Evolutionary conservation across 2,797 vertebrate genomes (phyloP).

Genomic region (Myotis planiceps): DNA sequence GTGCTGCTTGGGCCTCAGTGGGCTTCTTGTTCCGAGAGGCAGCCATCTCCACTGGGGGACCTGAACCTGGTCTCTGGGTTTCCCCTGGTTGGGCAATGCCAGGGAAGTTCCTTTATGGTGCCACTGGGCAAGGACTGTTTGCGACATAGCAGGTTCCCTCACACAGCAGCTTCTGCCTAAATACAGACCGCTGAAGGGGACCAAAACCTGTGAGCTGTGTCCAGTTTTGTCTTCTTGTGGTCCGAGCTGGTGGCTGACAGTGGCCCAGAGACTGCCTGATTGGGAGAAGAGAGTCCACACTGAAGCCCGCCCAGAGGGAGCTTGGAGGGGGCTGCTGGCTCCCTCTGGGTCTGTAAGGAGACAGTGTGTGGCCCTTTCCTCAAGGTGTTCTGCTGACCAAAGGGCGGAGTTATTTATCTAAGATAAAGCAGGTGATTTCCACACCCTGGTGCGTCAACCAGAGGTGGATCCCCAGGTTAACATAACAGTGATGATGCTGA

Average conservation of each 20-base stretch:
- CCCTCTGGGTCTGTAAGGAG: not conserved
- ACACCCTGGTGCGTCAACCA: conserved; percentile 16
- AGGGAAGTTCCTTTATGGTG: not conserved
- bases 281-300: not conserved
- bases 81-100: not conserved
- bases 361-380: not conserved
- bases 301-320: not conserved
- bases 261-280: not conserved
- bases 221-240: not conserved
- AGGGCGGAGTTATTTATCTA: not conserved
- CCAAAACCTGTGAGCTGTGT: not conserved
- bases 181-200: not conserved
- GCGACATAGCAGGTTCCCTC: not conserved
- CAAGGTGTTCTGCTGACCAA: conserved; percentile 17
- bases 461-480: not conserved
- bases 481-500: not conserved
- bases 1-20: no score
- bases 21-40: not conserved
- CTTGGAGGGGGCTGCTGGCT: not conserved
- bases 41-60: not conserved
- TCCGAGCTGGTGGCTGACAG: not conserved
- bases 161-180: not conserved
- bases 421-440: not conserved
- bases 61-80: not conserved
- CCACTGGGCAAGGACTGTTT: not conserved